These are phyloP conservation scores for Apeira syringaria DNA, from an alignment of 2,888 invertebrate genomes.

Conservation along the genomic window DNA sequence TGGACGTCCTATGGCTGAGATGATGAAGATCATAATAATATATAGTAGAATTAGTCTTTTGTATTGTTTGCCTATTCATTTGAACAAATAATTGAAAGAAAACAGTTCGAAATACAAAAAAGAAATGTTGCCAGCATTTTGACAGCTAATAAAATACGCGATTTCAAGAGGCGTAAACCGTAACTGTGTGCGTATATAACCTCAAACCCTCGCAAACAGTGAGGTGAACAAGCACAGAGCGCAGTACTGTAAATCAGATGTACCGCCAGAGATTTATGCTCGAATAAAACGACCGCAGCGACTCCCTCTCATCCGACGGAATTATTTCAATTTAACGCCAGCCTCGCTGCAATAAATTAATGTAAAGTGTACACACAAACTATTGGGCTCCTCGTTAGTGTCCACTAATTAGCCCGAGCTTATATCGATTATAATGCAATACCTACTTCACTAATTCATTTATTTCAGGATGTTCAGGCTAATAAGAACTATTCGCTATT, in stretches of 20 bases:
- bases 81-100: too few relatives aligned
- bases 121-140: constrained; percentile 11
- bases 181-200: constrained; percentile 46
- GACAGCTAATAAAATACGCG: constrained; percentile 27
- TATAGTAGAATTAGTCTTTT: too few relatives aligned
- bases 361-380: constrained; percentile 47
- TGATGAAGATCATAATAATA: too few relatives aligned
- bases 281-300: constrained; percentile 67
- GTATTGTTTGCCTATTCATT: too few relatives aligned
- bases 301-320: constrained; percentile 54
- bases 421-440: constrained; percentile 36
- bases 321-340: constrained; percentile 75
- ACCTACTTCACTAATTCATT: too few relatives aligned
- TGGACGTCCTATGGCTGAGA: too few relatives aligned
- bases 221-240: constrained; percentile 59
- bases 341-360: constrained; percentile 53
- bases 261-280: constrained; percentile 65
- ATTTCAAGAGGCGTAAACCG: constrained; percentile 41
- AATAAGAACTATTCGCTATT: too few relatives aligned
- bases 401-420: constrained; percentile 54
- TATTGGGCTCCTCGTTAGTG: constrained; percentile 48
- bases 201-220: constrained; percentile 55
- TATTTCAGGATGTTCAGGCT: too few relatives aligned
- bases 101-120: too few relatives aligned
- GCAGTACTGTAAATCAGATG: constrained; percentile 72